A percentile compares a stretch with the other conserved stretches of the same genome.
Conservation (phyloP, 2,113 vertebrate species). For the Chionodraco myersi region DNA sequence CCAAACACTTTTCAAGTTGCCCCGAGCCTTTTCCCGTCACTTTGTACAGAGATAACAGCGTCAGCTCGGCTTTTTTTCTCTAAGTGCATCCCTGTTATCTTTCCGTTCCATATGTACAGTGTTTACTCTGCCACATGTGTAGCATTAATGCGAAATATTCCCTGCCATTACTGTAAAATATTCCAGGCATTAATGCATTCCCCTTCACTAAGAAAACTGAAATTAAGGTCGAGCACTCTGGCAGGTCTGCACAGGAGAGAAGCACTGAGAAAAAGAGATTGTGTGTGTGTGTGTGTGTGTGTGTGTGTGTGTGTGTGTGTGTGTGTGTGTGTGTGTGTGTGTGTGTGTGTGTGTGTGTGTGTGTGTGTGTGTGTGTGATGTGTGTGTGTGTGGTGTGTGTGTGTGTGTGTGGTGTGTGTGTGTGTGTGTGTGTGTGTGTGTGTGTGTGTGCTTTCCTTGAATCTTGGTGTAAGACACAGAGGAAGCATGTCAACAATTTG, state of each 20-base stretch:
- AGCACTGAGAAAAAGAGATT: neutral
- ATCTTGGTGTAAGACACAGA: neutral
- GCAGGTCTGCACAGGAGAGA: conserved; percentile 14
- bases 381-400: no score
- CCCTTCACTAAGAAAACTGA: neutral
- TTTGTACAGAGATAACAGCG: conserved; percentile 36
- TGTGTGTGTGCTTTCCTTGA: no score
- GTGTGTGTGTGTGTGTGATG: neutral
- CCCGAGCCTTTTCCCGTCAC: conserved; percentile 29
- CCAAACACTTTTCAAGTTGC: conserved; percentile 24
- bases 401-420: no score
- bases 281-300: neutral
- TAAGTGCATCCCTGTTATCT: conserved; percentile 42
- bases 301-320: neutral
- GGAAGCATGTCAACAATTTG: neutral
- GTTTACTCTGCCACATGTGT: conserved; percentile 1
- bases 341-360: neutral
- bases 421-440: neutral
- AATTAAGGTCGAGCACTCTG: conserved; percentile 40
- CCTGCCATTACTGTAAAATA: neutral
- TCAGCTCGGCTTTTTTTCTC: neutral
- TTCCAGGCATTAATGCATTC: conserved; percentile 36
- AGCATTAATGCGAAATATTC: conserved; percentile 17
- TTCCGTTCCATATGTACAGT: conserved; percentile 26
- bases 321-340: conserved; percentile 12